These are phyloP conservation scores for Pristionchus maxplancki DNA, from an alignment of 2,888 invertebrate genomes.

Conservation along the genomic window DNA sequence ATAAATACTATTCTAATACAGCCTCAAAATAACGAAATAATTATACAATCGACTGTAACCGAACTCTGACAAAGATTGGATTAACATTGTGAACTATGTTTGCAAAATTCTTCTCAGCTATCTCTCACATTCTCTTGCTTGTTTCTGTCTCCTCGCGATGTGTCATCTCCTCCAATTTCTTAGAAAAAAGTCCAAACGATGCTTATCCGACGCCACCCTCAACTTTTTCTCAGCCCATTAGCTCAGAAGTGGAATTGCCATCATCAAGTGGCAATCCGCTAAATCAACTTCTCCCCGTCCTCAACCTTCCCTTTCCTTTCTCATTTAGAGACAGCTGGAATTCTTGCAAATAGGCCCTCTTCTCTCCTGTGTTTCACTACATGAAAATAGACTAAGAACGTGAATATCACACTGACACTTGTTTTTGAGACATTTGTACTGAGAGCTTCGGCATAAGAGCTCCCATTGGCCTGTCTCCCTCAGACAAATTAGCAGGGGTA, in stretches of 20 bases:
- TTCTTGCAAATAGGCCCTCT: not conserved
- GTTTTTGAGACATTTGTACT: not conserved
- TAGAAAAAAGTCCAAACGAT: not conserved
- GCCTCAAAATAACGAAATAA: too few relatives aligned
- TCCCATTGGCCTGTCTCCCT: not conserved
- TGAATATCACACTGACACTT: not conserved
- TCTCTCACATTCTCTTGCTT: too few relatives aligned
- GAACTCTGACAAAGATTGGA: too few relatives aligned
- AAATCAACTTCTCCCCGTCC: not conserved
- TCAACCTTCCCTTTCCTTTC: not conserved
- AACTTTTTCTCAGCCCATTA: constrained; percentile 3
- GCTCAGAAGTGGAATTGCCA: not conserved
- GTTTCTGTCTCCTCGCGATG: too few relatives aligned
- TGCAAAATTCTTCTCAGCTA: too few relatives aligned
- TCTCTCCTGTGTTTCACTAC: not conserved
- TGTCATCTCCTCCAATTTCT: too few relatives aligned
- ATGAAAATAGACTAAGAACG: not conserved
- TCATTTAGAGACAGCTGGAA: not conserved
- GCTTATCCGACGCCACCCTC: not conserved
- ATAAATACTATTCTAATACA: too few relatives aligned
- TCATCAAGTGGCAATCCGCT: constrained; percentile 11
- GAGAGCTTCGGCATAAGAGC: not conserved
- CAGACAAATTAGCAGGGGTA: not conserved
- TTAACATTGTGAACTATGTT: too few relatives aligned
- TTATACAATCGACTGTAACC: too few relatives aligned